Evolutionary conservation across 2,797 vertebrate species (phyloP).

Genomic region (Monodelphis domestica): DNA sequence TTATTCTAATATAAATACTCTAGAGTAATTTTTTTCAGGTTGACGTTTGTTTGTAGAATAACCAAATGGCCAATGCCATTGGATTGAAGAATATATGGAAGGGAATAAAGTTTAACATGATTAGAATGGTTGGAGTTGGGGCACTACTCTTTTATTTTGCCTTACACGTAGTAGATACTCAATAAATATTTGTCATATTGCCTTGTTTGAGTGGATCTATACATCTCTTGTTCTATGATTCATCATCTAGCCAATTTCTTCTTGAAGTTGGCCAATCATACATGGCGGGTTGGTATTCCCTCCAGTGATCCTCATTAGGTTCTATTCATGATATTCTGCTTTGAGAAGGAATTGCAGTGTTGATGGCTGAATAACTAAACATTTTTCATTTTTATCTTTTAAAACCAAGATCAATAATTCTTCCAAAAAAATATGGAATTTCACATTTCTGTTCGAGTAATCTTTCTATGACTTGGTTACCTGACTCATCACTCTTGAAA

Average conservation of each 20-base stretch:
- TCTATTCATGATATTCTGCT: not conserved
- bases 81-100: not conserved
- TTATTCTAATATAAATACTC: too few relatives aligned
- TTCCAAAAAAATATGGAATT: not conserved
- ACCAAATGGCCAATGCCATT: not conserved
- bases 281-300: not conserved
- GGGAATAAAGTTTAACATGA: not conserved
- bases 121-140: not conserved
- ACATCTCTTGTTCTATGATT: too few relatives aligned
- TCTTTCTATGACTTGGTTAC: not conserved
- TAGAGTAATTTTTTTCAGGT: too few relatives aligned
- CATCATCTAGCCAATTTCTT: not conserved
- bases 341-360: not conserved
- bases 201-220: not conserved
- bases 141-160: not conserved
- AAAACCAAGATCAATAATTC: not conserved
- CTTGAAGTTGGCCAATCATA: not conserved
- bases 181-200: not conserved
- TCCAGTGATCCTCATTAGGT: not conserved
- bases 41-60: not conserved
- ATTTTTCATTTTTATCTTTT: not conserved
- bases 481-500: not conserved
- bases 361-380: not conserved
- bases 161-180: not conserved
- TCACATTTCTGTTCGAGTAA: not conserved